Evolutionary conservation across 2,888 invertebrate species (phyloP), one percentile per base, ranked within the genome.

Genomic region (Lysandra bellargus): DNA sequence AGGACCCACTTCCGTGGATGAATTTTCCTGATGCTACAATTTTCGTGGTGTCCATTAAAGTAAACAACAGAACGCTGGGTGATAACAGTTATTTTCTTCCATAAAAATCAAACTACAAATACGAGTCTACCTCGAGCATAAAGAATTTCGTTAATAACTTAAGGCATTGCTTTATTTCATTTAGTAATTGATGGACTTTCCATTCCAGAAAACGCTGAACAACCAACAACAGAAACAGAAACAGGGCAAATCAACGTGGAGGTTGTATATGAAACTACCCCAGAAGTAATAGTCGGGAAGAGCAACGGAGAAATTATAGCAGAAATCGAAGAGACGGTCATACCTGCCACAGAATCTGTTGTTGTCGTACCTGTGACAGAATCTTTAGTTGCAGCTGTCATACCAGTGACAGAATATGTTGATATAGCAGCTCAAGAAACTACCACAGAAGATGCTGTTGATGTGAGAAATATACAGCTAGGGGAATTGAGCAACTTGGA

Each of bases 401-500:
- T 4, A 0, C 17, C 57, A 5, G 40, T 5, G 5, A 49, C 49
- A 49, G 49, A 49, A 49, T 12, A 9, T 49, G 40, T 40, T 5
- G 40, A 5, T 40, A 23, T 23, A 23, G 40, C 40, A 5, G 5
- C 40, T 57, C 57, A 57, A 57, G 73, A 73, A 37, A 23, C 78
- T 57, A 73, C 72, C 37, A 57, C 69, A 53, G 78, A 37, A 49
- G 37, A n/a, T 53, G 23, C 72, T 23, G 6, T 73, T n/a, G 78
- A 78, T 37, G 73, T 30, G n/a, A 53, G 72, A 3, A 57, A 37
- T 23, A 61, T 79, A 0, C 81, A 80, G 0, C 80, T 81, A 69
- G 81, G 81, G 80, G 83, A 85, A 69, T 82, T 85, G 0, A 83
- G 85, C 53, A 78, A 83, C 0, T 84, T 84, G 1, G 86, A 84